Conservation (phyloP, 2,113 vertebrate species). For the Datnioides undecimradiatus region DNA sequence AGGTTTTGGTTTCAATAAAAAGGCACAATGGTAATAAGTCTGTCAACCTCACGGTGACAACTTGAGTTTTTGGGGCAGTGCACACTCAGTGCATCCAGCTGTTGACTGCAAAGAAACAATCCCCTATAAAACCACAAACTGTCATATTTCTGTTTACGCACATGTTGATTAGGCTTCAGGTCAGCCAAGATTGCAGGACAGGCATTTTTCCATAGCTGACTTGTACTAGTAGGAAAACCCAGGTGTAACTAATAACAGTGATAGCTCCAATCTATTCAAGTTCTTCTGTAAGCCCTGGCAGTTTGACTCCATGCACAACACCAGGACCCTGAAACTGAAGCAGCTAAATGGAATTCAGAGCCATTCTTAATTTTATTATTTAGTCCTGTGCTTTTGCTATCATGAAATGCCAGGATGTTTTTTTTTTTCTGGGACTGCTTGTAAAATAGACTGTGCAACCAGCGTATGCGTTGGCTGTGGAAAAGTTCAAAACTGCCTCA, state of each 20-base stretch:
- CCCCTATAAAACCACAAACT: background rate
- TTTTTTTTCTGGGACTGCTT: background rate
- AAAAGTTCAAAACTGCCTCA: slow-evolving; percentile 38
- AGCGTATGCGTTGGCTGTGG: slow-evolving; percentile 5
- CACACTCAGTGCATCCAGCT: background rate
- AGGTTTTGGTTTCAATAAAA: background rate
- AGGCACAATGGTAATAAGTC: background rate
- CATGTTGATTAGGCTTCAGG: background rate
- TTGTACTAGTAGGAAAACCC: background rate
- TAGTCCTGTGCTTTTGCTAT: background rate
- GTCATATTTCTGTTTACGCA: background rate
- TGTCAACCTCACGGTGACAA: background rate
- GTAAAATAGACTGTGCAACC: background rate
- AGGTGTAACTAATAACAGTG: background rate
- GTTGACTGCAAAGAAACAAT: background rate
- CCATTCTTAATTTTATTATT: background rate
- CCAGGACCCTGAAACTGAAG: background rate
- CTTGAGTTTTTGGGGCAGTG: background rate
- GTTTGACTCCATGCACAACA: background rate
- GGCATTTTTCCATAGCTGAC: background rate
- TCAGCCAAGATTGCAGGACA: background rate
- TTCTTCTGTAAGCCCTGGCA: background rate
- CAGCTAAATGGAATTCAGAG: background rate
- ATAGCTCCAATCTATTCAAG: background rate
- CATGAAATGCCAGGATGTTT: background rate